These are phyloP conservation scores for Halcyon chelicuti DNA, from an alignment of 2,797 vertebrate genomes.

Conservation along the genomic window DNA sequence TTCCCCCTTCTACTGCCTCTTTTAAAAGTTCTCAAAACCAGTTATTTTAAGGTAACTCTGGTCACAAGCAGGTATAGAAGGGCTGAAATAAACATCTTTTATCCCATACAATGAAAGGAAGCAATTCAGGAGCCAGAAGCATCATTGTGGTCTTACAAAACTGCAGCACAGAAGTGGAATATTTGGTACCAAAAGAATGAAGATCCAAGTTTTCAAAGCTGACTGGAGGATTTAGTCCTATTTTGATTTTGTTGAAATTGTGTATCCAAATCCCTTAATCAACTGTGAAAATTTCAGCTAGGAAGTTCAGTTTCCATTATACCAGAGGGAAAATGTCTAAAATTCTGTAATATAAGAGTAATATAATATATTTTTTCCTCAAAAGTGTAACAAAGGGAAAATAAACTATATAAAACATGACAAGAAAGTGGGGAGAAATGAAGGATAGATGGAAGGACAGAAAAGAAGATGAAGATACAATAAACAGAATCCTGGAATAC, in stretches of 20 bases:
- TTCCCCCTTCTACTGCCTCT: not conserved
- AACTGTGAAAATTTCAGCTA: not conserved
- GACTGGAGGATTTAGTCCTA: not conserved
- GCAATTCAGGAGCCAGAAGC: not conserved
- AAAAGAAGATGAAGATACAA: not conserved
- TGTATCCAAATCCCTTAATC: not conserved
- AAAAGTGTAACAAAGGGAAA: not conserved
- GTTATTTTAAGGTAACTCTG: not conserved
- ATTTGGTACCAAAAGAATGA: not conserved
- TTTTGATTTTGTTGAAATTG: not conserved
- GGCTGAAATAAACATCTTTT: not conserved
- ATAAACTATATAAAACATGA: not conserved
- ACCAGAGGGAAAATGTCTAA: not conserved
- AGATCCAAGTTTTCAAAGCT: not conserved
- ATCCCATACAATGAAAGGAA: not conserved
- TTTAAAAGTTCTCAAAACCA: not conserved
- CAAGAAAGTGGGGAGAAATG: not conserved
- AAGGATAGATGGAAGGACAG: not conserved
- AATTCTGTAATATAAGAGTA: not conserved
- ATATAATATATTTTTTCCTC: not conserved
- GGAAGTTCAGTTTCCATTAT: not conserved
- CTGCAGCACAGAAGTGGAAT: not conserved
- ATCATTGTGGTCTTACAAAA: not conserved
- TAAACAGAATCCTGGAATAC: not conserved
- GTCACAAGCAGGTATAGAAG: not conserved